Base-by-base conservation (phyloP, 1,140 invertebrate genomes). In the Drosophila quadrilineata region DNA sequence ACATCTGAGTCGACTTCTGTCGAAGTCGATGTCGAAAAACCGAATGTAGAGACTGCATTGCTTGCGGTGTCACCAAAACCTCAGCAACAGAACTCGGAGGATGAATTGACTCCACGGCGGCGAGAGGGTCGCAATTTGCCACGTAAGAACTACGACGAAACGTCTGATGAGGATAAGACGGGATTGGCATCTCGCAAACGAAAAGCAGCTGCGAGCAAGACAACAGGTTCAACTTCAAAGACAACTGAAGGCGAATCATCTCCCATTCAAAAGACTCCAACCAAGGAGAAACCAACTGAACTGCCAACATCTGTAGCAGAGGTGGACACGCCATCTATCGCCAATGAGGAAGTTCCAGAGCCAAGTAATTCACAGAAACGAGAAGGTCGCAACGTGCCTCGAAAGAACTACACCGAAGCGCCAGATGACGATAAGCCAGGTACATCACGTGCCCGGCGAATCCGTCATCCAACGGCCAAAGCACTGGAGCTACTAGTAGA, bases 101-200 rank as follows among this genome's bases (percentile, higher is more conserved):
- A 73, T 35, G 73, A 84, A 0, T 4, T 66, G 6, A 77, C 77
- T 1, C 77, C 77, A 5, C 59, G 79, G 0, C 73, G 77, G 0
- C 79, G 79, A 2, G 79, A 82, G 29, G 73, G 76, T 2, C 73
- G 76, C 0, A 82, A 84, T 43, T 10, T 87, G 19, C 79, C 85
- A 10, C 72, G 70, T 5, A 85, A 85, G 3, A 88, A 88, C 33
- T 88, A 88, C 31, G 73, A 77, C 17, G 85, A 88, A 56, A 80
- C 75, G 6, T 62, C 75, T 0, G 85, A 88, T 28, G 75, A 79
- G 6, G 85, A 88, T 2, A 77, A 77, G 16, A 31, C 16, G 0
- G 28, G 53, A 6, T 54, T n/a, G n/a, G n/a, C 58, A 21, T 16
- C 41, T 14, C 77, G 77, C 0, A 41, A 64, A n/a, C 21, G 9